phyloP scores from a whole-genome alignment of 1,140 invertebrate species.

The Panulirus ornatus region DNA sequence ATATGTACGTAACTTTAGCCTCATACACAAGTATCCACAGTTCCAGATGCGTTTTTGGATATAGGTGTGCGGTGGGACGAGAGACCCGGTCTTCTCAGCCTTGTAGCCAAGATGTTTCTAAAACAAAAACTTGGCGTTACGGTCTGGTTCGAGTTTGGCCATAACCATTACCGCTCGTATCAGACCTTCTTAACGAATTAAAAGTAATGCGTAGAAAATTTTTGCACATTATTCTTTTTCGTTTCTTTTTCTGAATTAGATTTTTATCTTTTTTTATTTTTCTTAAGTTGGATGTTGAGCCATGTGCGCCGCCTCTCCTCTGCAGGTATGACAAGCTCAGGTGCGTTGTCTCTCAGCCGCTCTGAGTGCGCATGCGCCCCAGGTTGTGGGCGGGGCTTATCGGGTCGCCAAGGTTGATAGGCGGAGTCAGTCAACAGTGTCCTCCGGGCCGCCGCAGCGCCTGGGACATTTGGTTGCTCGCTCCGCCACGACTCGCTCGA shows the following conservation, averaged over 20 bases:
- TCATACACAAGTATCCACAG: no score
- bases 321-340: slow-evolving; percentile 28
- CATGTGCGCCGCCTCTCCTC: slow-evolving; percentile 13
- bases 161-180: background rate
- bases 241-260: slow-evolving; percentile 2
- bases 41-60: no score
- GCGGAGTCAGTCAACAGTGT: slow-evolving; percentile 53
- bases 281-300: slow-evolving; percentile 4
- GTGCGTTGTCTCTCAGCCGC: slow-evolving; percentile 22
- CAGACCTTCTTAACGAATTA: background rate
- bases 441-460: slow-evolving; percentile 48
- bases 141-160: no score
- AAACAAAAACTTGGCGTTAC: no score
- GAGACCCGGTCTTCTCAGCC: no score
- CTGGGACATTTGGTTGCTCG: slow-evolving; percentile 38
- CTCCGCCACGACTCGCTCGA: slow-evolving; percentile 12
- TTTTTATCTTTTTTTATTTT: slow-evolving; percentile 3
- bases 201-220: slow-evolving; percentile 17
- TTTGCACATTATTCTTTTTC: background rate
- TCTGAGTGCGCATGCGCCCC: slow-evolving; percentile 23
- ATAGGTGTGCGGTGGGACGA: no score
- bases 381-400: slow-evolving; percentile 13
- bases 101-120: no score
- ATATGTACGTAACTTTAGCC: no score
- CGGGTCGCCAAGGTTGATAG: slow-evolving; percentile 49